Evolutionary conservation across 2,113 vertebrate genomes (phyloP), one percentile per base, ranked within the genome.

Genomic region (Scomber scombrus): DNA sequence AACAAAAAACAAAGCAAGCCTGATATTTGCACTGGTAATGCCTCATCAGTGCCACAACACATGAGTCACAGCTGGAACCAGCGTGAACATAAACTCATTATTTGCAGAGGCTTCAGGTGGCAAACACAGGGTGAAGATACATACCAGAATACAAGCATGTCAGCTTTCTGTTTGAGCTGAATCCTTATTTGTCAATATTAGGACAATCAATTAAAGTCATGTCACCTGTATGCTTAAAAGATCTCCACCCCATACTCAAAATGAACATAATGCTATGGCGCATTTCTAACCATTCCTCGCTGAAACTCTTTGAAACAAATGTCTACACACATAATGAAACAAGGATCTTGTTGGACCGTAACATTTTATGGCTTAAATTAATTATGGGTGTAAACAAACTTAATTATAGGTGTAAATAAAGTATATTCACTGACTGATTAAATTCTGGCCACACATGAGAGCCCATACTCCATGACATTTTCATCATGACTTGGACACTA

Each of bases 11-110:
- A 54, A 84, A 78, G 77, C 26, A 80, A 58, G 1, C 47, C 56
- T 15, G 29, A 72, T 57, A 84, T 85, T 81, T 82, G 69, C 52
- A 67, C 67, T 82, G 23, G 67, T 86, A 80, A 71, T 49, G 80
- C 45, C 47, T 75, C 62, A 68, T 18, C 43, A 85, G 51, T 11
- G 71, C 16, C 69, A 75, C 60, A 13, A 70, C 29, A 71, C 19
- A 47, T 5, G 4, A 76, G 57, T 5, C 65, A 50, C 68, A 64
- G 58, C 31, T 46, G 81, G 23, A 64, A 70, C 57, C 19, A 16
- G 57, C 2, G 23, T 21, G 72, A 61, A 75, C 23, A 74, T 58
- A 54, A 61, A 80, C 34, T 70, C 46, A 75, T 71, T 88, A 84
- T 84, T 75, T 75, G n/a, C 54, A 52, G 47, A 57, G 49, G 49